These are phyloP conservation scores for Porites evermanni DNA, from an alignment of 92 coral and sea anemone species.

Conservation along the genomic window DNA sequence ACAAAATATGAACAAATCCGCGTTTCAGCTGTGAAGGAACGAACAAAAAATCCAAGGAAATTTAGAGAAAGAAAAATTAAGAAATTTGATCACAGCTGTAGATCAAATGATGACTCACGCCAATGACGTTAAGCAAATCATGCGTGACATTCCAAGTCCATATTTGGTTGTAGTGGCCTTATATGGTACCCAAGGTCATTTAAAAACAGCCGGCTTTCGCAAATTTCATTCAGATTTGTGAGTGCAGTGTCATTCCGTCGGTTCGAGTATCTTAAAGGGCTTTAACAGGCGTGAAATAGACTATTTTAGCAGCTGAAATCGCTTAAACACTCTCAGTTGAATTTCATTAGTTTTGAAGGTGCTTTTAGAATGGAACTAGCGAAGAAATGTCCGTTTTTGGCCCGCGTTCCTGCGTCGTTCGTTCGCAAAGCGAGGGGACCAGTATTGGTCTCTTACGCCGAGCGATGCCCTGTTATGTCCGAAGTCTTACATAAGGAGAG, in stretches of 20 bases:
- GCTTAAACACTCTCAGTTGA: neutral
- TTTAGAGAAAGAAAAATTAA: neutral
- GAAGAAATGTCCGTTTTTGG: constrained; percentile 94
- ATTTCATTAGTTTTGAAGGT: neutral
- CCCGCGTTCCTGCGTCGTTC: constrained; percentile 95
- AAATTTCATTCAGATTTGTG: neutral
- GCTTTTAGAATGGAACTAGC: constrained; percentile 82
- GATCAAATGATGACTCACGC: neutral
- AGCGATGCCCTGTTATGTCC: constrained; percentile 97
- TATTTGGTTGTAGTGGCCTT: constrained; percentile 23
- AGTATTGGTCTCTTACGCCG: constrained; percentile 87
- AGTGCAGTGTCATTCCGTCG: constrained; percentile 55
- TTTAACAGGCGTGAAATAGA: too few relatives aligned
- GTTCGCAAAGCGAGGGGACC: constrained; percentile 89
- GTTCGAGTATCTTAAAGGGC: neutral
- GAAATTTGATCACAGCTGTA: neutral
- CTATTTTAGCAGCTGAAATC: neutral
- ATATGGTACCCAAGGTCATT: neutral
- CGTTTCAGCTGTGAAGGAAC: neutral
- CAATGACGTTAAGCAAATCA: neutral
- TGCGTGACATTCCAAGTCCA: constrained; percentile 15
- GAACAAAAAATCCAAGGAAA: neutral
- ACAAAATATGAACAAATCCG: too few relatives aligned
- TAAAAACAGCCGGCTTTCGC: neutral
- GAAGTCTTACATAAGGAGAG: constrained; percentile 70